Percentiles rank a stretch among this genome's conserved stretches.
phyloP scores from a whole-genome alignment of 2,888 invertebrate species.

The Andricus quercusramuli region DNA sequence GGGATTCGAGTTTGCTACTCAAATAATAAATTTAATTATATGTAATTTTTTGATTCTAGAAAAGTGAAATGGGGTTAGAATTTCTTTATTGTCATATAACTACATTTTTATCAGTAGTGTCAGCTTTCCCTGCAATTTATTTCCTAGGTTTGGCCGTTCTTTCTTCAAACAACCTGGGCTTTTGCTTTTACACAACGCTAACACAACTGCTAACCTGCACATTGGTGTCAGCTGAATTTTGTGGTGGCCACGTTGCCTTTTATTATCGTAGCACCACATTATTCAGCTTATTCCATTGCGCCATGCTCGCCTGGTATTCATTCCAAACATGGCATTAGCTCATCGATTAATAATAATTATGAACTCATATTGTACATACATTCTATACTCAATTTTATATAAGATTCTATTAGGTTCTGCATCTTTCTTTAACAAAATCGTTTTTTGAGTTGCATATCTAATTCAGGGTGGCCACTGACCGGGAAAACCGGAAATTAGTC shows the following conservation, averaged over 20 bases:
- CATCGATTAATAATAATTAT: conserved; percentile 24
- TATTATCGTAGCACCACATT: conserved; percentile 85
- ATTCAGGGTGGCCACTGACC: too few relatives aligned
- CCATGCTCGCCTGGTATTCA: conserved; percentile 63
- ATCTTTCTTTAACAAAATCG: neutral
- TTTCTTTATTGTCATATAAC: neutral
- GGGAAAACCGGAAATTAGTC: too few relatives aligned
- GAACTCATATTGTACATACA: neutral
- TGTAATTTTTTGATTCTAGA: neutral
- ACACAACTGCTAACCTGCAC: conserved; percentile 66
- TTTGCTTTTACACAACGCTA: conserved; percentile 66
- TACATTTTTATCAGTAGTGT: neutral
- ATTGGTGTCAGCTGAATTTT: conserved; percentile 80
- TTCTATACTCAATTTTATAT: neutral
- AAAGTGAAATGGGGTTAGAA: neutral
- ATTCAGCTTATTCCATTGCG: conserved; percentile 83
- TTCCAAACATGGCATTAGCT: conserved; percentile 39
- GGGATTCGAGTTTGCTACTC: too few relatives aligned
- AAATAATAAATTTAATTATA: neutral
- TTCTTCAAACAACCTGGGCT: conserved; percentile 45
- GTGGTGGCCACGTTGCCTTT: conserved; percentile 81
- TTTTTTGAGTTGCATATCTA: too few relatives aligned
- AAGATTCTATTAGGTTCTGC: neutral
- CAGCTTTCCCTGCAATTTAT: conserved; percentile 11
- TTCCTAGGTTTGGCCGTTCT: neutral